Base-by-base conservation (phyloP, 2,888 invertebrate genomes). In the Athalia rosae region DNA sequence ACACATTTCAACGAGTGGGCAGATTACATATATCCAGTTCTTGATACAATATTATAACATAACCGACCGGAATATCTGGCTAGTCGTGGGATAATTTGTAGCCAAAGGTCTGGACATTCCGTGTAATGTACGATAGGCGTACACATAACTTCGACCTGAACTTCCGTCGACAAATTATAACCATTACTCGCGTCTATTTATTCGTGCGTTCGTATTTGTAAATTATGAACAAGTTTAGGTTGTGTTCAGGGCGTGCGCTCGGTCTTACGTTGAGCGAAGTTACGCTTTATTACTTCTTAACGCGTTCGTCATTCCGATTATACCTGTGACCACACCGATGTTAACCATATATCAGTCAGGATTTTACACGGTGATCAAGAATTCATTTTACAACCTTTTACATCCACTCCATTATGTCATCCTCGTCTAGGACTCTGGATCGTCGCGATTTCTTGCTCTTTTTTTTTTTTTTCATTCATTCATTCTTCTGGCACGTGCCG, bases 111-210 rank as follows among this genome's bases (percentile, higher is more conserved):
- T 28, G 50, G 67, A 67, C 67, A 67, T 67, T 67, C 8, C 53
- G 67, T 50, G 50, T 50, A 67, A 67, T 67, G 53, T 41, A 67
- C 28, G 48, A 67, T 28, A 28, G 28, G 28, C 28, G 50, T 53
- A 15, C 47, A 15, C 47, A 64, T 47, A 64, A 64, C 64, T 53
- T 7, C 50, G 53, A 53, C 67, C 67, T 67, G 6, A 67, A 67
- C 67, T 50, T 67, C 41, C 67, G 53, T 67, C 67, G 53, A 67
- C 67, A 67, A 67, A 67, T 67, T 67, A 67, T 67, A 28, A 28
- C 28, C 28, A 28, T 28, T 28, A 28, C 28, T 28, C 28, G 28
- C 2, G 28, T 28, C 28, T 28, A 28, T 28, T 28, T 28, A 28
- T 28, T 28, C 28, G 28, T 28, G 28, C 28, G 28, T 5, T 67